Conservation (phyloP, 2,888 invertebrate genomes). For the Odiellus spinosus region DNA sequence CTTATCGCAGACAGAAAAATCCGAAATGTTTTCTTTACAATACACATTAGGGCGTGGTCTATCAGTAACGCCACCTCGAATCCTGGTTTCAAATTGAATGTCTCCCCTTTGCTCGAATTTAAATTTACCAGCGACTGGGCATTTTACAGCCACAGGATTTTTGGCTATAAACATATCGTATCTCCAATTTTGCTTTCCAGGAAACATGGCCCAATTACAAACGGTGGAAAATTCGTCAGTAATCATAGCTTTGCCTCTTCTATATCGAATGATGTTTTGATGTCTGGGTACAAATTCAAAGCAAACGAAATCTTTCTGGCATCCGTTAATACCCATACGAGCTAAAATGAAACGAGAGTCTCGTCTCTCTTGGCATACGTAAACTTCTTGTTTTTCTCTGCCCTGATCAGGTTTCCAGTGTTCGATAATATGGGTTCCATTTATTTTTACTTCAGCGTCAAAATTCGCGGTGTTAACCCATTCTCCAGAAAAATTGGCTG, state of each 20-base stretch:
- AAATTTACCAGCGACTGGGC: slow-evolving; percentile 92
- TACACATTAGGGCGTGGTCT: slow-evolving; percentile 82
- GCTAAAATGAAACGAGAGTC: slow-evolving; percentile 91
- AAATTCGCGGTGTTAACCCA: slow-evolving; percentile 97
- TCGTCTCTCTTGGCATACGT: slow-evolving; percentile 72
- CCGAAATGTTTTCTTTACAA: slow-evolving; percentile 84
- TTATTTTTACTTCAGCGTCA: slow-evolving; percentile 82
- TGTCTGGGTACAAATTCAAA: slow-evolving; percentile 91
- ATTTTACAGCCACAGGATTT: slow-evolving; percentile 77
- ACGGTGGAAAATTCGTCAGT: slow-evolving; percentile 80
- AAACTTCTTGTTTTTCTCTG: slow-evolving; percentile 60
- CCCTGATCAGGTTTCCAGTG: slow-evolving; percentile 87
- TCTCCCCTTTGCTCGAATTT: slow-evolving; percentile 85
- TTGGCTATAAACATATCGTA: slow-evolving; percentile 58
- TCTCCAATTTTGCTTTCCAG: slow-evolving; percentile 65
- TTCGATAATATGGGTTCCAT: slow-evolving; percentile 91
- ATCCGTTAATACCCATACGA: slow-evolving; percentile 84
- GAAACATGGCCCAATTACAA: slow-evolving; percentile 85
- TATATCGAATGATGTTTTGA: slow-evolving; percentile 82
- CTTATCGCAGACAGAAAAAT: slow-evolving; percentile 85
- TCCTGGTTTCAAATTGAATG: slow-evolving; percentile 75
- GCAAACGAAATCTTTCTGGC: slow-evolving; percentile 94
- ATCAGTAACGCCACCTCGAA: slow-evolving; percentile 84
- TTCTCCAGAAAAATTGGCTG: slow-evolving; percentile 80
- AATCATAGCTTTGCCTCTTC: slow-evolving; percentile 59